Percentiles rank a stretch among this genome's conserved stretches.
phyloP scores from a whole-genome alignment of 2,113 vertebrate genomes.

The Aythya baeri region DNA sequence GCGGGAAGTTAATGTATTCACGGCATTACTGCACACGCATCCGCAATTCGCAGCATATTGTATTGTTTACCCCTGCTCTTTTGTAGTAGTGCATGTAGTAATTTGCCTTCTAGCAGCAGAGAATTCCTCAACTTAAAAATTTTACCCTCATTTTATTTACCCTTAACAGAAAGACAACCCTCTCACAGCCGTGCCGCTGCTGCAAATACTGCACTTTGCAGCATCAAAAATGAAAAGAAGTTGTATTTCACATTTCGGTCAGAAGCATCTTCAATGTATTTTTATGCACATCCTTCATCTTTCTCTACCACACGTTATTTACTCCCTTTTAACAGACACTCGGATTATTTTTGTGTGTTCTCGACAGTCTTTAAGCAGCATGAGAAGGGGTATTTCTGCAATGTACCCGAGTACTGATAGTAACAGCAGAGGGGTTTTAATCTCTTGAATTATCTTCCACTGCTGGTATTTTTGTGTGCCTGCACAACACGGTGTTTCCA shows the following conservation, averaged over 20 bases:
- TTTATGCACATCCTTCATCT: constrained; percentile 58
- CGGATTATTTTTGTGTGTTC: constrained; percentile 25
- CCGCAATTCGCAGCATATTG: constrained; percentile 72
- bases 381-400: not conserved
- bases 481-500: not conserved
- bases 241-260: constrained; percentile 70
- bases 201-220: constrained; percentile 3
- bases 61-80: constrained; percentile 78
- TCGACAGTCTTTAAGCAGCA: not conserved
- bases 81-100: constrained; percentile 70
- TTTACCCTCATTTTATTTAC: constrained; percentile 72
- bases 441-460: not conserved
- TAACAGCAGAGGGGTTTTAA: not conserved
- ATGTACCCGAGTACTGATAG: not conserved
- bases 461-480: not conserved
- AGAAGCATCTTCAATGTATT: constrained; percentile 59
- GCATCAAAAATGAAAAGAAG: constrained; percentile 62
- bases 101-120: constrained; percentile 78
- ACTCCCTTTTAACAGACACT: not conserved
- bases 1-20: constrained; percentile 76
- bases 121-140: constrained; percentile 76
- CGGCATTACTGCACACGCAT: constrained; percentile 70
- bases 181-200: constrained; percentile 32
- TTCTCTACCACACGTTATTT: constrained; percentile 35
- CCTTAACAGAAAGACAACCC: constrained; percentile 58